Percentiles rank a stretch among this genome's conserved stretches.
Evolutionary conservation across 2,888 invertebrate genomes (phyloP).

Genomic region (Nysson spinosus): DNA sequence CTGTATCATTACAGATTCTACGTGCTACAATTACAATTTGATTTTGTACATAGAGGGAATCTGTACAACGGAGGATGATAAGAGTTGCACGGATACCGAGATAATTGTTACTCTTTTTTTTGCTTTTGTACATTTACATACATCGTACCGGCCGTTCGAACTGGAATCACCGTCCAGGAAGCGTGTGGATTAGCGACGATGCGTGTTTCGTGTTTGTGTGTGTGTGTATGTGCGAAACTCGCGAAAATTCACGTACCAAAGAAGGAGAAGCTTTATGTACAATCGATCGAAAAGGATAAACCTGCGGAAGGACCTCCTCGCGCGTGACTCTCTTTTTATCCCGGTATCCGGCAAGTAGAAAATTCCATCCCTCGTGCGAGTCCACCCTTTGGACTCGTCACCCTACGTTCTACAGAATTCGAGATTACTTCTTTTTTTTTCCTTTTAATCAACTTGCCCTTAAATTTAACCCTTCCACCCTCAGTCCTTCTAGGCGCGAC

Average conservation of each 20-base stretch:
- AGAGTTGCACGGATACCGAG: no score
- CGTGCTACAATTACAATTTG: constrained; percentile 70
- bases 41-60: constrained; percentile 68
- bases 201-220: no score
- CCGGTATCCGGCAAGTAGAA: no score
- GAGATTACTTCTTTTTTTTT: constrained; percentile 24
- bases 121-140: constrained; percentile 12
- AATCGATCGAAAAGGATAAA: neutral
- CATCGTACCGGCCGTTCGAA: no score
- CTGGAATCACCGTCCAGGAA: no score
- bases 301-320: neutral
- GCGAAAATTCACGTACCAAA: no score
- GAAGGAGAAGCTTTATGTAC: neutral
- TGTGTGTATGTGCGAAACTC: no score
- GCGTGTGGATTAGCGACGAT: no score
- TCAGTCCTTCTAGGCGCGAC: constrained; percentile 36
- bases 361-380: neutral
- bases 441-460: no score
- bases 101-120: no score
- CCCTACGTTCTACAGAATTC: constrained; percentile 47
- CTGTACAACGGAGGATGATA: constrained; percentile 62
- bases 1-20: constrained; percentile 68
- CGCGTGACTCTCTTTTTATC: neutral
- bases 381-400: constrained; percentile 25
- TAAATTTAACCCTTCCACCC: constrained; percentile 57